phyloP scores from a whole-genome alignment of 2,113 vertebrate species.

The Saguinus imperator region DNA sequence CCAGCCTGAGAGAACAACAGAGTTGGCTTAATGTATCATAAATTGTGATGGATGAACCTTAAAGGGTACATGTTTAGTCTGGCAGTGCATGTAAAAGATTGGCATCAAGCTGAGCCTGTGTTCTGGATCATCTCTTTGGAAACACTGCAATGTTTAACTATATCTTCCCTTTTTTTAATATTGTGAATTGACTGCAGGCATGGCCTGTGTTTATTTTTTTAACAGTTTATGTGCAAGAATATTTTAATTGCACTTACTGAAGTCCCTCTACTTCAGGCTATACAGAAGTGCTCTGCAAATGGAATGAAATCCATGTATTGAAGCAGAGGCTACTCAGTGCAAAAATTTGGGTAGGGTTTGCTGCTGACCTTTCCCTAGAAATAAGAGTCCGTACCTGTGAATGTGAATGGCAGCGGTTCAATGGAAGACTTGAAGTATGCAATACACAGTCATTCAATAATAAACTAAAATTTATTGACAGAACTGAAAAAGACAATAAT shows the following conservation, averaged over 20 bases:
- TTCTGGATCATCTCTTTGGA: constrained; percentile 25
- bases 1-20: constrained; percentile 51
- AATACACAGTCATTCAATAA: neutral
- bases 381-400: neutral
- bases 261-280: neutral
- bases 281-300: neutral
- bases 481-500: neutral
- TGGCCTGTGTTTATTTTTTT: neutral
- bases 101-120: neutral
- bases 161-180: neutral
- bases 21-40: constrained; percentile 66
- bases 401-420: neutral
- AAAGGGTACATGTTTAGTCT: constrained; percentile 46
- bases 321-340: neutral
- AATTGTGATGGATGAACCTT: constrained; percentile 62
- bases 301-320: neutral
- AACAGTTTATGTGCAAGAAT: neutral
- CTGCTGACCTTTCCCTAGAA: neutral
- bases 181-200: neutral
- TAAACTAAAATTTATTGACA: neutral
- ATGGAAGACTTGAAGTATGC: neutral
- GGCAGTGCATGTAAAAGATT: neutral
- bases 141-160: neutral
- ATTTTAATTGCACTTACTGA: neutral
- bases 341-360: neutral